Conservation (phyloP, 2,113 vertebrate species). For the Oreochromis spilurus region DNA sequence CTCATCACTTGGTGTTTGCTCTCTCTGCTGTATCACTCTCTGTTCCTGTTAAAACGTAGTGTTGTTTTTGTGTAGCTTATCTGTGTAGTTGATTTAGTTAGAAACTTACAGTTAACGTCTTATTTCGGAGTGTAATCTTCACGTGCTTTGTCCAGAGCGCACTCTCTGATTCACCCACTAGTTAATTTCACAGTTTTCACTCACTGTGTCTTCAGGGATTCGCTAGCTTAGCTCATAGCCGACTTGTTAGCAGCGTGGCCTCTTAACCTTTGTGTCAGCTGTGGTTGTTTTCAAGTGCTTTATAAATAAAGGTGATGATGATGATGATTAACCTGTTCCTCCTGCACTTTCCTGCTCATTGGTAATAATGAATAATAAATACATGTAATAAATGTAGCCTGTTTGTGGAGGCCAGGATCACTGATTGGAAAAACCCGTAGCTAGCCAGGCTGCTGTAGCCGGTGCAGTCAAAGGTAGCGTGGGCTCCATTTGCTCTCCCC, state of each 20-base stretch:
- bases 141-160: background rate
- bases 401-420: background rate
- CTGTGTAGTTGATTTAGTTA: background rate
- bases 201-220: background rate
- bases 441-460: background rate
- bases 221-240: background rate
- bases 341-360: background rate
- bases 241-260: background rate
- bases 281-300: no score
- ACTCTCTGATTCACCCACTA: background rate
- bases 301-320: no score
- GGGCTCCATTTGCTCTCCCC: no score
- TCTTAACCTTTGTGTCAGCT: background rate
- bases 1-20: background rate
- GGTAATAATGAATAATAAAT: background rate
- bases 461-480: background rate
- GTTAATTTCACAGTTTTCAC: background rate
- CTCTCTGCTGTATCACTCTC: background rate
- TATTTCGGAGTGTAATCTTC: background rate
- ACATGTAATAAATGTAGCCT: background rate
- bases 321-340: background rate
- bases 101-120: fast-evolving
- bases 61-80: background rate
- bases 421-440: background rate
- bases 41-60: background rate